Evolutionary conservation across 2,888 invertebrate genomes (phyloP), one percentile per base, ranked within the genome.

Genomic region (Heliconius ethilla): DNA sequence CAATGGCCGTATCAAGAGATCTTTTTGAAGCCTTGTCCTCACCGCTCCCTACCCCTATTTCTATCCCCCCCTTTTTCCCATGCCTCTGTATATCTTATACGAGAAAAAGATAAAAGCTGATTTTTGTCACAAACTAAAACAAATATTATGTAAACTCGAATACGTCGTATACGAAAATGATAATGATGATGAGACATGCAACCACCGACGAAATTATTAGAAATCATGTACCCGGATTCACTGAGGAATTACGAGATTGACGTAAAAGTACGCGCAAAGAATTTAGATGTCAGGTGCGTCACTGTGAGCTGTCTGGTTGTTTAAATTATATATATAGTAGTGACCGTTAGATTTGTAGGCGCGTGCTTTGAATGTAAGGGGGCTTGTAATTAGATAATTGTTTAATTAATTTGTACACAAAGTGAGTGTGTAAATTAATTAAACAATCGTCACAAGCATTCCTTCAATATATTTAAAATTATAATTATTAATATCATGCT

Each of bases 211-310:
- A 63, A 63, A 6, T 40, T 40, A 74, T 10, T 27, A 45, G 55
- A 75, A 77, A 69, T 45, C 33, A 40, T 72, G 69, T 72, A 77
- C 79, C 80, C 80, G 80, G 78, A 80, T 80, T 79, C 75, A 25
- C 33, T 63, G 25, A 22, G 67, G 62, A 75, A 77, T 70, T 62
- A 80, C 73, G 22, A 75, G 74, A 76, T 73, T 82, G 80, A 78
- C 78, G 77, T 74, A 65, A 74, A 75, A 75, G 55, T 80, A 82
- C 82, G 81, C 78, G 79, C 70, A 33, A 70, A 79, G 83, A 81
- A 82, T 83, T 73, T 75, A 62, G 62, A 80, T 76, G 59, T 63
- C 65, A 55, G 72, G 65, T 80, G 75, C 77, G 80, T 80, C 79
- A 79, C 69, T 72, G 13, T 75, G 79, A 66, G 75, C 13, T 15